These are phyloP conservation scores for Aepyceros melampus DNA, from an alignment of 2,113 vertebrate genomes.

Conservation along the genomic window DNA sequence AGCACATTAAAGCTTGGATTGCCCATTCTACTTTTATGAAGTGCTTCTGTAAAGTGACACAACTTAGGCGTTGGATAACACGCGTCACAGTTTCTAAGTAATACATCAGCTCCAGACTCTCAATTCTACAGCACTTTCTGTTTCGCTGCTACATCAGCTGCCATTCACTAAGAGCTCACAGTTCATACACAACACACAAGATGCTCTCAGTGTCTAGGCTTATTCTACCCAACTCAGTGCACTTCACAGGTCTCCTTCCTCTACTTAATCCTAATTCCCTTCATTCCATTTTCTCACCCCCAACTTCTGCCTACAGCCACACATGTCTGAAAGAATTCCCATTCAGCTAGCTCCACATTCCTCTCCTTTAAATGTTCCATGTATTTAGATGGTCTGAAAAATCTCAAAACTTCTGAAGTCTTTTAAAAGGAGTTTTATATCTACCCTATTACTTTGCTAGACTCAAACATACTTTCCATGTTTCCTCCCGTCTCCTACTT, in stretches of 20 bases:
- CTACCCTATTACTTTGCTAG: background rate
- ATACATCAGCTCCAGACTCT: background rate
- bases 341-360: background rate
- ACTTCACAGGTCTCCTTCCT: background rate
- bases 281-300: background rate
- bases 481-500: background rate
- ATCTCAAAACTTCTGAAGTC: conserved; percentile 13
- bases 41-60: background rate
- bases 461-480: background rate
- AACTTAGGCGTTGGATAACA: background rate
- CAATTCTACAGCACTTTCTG: background rate
- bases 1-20: background rate
- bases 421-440: background rate
- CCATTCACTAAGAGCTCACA: background rate
- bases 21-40: background rate
- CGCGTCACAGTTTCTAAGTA: background rate
- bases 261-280: background rate
- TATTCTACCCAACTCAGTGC: background rate
- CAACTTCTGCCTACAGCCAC: background rate
- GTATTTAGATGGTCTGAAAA: background rate
- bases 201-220: background rate
- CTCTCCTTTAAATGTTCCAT: background rate
- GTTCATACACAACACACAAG: background rate
- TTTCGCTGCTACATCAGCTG: background rate
- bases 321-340: background rate